phyloP scores from a whole-genome alignment of 1,140 invertebrate genomes.

The Sycophaga agraensis region DNA sequence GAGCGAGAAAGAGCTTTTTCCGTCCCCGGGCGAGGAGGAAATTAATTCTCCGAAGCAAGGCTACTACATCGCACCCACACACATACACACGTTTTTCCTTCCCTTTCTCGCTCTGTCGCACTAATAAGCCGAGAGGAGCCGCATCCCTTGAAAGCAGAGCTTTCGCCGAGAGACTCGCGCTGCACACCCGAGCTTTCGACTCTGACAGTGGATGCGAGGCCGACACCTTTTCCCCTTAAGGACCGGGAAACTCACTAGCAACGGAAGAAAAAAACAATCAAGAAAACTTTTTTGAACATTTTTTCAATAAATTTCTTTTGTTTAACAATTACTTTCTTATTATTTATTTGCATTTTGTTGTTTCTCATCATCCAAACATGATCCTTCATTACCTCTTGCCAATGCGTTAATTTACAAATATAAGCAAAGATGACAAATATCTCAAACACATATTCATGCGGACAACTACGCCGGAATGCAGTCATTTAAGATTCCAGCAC shows the following conservation, averaged over 20 bases:
- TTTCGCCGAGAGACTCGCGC: neutral
- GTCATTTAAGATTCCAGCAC: too few species aligned
- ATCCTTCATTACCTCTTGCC: too few species aligned
- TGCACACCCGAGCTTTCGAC: neutral
- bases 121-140: neutral
- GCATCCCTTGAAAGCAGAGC: constrained; percentile 21
- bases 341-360: constrained; percentile 23
- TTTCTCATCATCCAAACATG: too few species aligned
- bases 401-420: too few species aligned
- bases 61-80: too few species aligned
- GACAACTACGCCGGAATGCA: too few species aligned
- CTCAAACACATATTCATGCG: too few species aligned
- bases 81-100: constrained; percentile 4
- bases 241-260: neutral
- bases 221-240: constrained; percentile 3
- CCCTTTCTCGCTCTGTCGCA: constrained; percentile 12
- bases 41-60: constrained; percentile 17
- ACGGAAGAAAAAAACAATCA: neutral
- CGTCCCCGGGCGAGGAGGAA: constrained; percentile 9
- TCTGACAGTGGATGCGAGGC: neutral
- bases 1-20: constrained; percentile 1
- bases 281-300: neutral
- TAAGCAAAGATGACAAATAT: too few species aligned
- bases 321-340: constrained; percentile 12
- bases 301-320: constrained; percentile 30